These are phyloP conservation scores for Salvelinus namaycush DNA, from an alignment of 2,113 vertebrate species.

Conservation along the genomic window DNA sequence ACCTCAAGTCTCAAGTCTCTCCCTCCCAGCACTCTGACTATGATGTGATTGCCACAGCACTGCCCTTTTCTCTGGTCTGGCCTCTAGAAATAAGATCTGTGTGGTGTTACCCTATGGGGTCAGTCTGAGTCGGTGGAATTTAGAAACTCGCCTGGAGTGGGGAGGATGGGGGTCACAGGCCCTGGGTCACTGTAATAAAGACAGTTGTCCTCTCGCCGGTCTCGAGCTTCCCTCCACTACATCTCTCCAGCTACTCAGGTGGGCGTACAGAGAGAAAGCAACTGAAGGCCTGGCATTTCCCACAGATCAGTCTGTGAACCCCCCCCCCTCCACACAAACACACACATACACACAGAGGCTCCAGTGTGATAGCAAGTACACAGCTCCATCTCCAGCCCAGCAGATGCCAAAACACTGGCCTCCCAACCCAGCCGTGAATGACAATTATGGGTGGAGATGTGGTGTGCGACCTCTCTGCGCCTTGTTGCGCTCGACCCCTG, in stretches of 20 bases:
- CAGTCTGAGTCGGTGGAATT: slow-evolving; percentile 13
- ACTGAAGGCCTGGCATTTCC: slow-evolving; percentile 29
- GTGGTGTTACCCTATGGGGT: slow-evolving; percentile 12
- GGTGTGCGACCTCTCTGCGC: background rate
- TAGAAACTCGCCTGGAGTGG: slow-evolving; percentile 19
- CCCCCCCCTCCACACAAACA: background rate
- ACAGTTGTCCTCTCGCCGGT: slow-evolving; percentile 4
- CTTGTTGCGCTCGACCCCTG: background rate
- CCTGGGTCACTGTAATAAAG: slow-evolving; percentile 14
- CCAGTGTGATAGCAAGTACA: background rate
- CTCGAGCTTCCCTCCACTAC: background rate
- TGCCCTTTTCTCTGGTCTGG: background rate
- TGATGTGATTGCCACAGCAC: background rate
- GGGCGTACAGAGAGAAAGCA: background rate
- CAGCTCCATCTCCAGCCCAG: background rate
- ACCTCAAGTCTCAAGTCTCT: background rate
- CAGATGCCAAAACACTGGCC: background rate
- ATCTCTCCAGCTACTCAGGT: background rate
- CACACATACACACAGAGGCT: slow-evolving; percentile 9
- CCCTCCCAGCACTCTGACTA: background rate
- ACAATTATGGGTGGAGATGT: background rate
- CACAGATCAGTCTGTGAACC: slow-evolving; percentile 33
- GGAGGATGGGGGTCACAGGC: slow-evolving; percentile 13
- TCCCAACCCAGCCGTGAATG: background rate
- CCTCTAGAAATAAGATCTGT: slow-evolving; percentile 18